phyloP scores from a whole-genome alignment of 2,113 vertebrate genomes.

The Hylia prasina region DNA sequence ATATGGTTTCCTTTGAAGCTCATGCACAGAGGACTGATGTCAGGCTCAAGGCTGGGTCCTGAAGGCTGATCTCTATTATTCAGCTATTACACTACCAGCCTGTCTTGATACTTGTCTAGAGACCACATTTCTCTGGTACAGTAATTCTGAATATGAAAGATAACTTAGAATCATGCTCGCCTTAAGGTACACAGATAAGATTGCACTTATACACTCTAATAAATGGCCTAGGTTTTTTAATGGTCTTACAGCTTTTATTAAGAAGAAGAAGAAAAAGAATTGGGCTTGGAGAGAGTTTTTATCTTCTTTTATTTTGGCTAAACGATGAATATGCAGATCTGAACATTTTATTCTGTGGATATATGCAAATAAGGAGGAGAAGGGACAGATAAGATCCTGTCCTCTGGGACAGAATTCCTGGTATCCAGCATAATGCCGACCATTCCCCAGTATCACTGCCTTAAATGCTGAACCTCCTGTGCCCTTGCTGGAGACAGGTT shows the following conservation, averaged over 20 bases:
- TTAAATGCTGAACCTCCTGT: not conserved
- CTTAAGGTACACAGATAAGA: slow-evolving; percentile 19
- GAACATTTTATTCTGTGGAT: not conserved
- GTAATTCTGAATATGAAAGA: slow-evolving; percentile 40
- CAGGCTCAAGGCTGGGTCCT: slow-evolving; percentile 25
- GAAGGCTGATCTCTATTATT: slow-evolving; percentile 35
- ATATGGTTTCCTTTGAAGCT: slow-evolving; percentile 48
- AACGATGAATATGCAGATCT: not conserved
- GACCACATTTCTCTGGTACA: not conserved
- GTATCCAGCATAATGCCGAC: not conserved
- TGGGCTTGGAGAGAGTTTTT: not conserved
- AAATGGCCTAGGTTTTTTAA: not conserved
- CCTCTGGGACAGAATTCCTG: not conserved
- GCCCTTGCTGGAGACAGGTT: not conserved
- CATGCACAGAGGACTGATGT: slow-evolving; percentile 12
- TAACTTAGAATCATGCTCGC: not conserved
- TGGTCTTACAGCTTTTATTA: not conserved
- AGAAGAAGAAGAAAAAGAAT: not conserved
- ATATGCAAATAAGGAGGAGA: not conserved
- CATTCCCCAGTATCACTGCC: not conserved
- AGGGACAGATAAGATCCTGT: not conserved
- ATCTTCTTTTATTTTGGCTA: not conserved
- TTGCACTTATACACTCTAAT: not conserved
- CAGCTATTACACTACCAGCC: slow-evolving; percentile 1
- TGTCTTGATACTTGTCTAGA: slow-evolving; percentile 23